These are phyloP conservation scores for Cosmorhoe ocellata DNA, from an alignment of 2,888 invertebrate species.

Conservation along the genomic window DNA sequence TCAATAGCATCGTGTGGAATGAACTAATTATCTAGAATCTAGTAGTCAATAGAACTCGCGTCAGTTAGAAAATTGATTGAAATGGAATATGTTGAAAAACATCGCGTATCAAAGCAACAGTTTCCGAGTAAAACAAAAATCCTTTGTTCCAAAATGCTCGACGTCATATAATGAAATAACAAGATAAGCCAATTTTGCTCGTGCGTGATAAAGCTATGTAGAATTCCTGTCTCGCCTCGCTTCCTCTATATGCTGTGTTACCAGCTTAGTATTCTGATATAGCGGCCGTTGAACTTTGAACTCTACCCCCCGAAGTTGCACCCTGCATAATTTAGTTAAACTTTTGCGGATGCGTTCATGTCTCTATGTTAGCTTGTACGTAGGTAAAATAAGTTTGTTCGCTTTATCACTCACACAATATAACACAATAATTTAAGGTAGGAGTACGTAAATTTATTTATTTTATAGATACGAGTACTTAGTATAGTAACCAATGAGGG, in stretches of 20 bases:
- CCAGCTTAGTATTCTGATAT: neutral
- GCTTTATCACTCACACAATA: too few species aligned
- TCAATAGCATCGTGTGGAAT: too few species aligned
- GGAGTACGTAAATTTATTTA: too few species aligned
- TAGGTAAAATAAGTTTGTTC: too few species aligned
- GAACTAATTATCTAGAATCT: too few species aligned
- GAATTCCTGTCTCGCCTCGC: slow-evolving; percentile 6
- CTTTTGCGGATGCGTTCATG: neutral
- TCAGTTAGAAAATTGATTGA: too few species aligned
- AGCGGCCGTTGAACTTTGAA: slow-evolving; percentile 21
- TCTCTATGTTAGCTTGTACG: neutral
- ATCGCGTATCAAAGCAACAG: neutral
- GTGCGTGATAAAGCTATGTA: slow-evolving; percentile 4
- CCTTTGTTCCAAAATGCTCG: slow-evolving; percentile 3
- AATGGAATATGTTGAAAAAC: too few species aligned
- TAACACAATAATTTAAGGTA: too few species aligned
- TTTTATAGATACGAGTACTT: too few species aligned
- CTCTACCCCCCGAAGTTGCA: slow-evolving; percentile 9
- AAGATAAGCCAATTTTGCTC: slow-evolving; percentile 6
- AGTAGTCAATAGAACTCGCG: too few species aligned
- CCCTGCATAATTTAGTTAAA: slow-evolving; percentile 10
- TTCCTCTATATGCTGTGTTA: neutral
- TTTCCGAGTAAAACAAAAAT: neutral
- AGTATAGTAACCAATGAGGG: too few species aligned
- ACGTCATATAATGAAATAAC: slow-evolving; percentile 19